A percentile compares a stretch with the other conserved stretches of the same genome.
Evolutionary conservation across 2,888 invertebrate genomes (phyloP).

Genomic region (Lapara coniferarum): DNA sequence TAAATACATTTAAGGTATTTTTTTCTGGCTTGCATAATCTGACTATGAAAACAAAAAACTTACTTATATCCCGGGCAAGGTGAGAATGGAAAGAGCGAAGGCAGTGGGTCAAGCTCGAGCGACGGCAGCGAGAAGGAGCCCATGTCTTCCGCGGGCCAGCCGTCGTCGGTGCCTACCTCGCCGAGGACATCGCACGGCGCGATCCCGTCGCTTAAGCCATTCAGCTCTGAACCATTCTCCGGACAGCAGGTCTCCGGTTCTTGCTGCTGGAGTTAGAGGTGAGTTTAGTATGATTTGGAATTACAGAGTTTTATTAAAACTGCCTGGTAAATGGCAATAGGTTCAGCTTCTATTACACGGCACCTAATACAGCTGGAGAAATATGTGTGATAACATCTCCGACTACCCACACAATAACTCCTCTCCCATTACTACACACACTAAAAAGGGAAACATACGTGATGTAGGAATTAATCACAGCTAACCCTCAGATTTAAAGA

Average conservation of each 20-base stretch:
- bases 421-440: too few relatives aligned
- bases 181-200: slow-evolving; percentile 67
- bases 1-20: too few relatives aligned
- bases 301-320: too few relatives aligned
- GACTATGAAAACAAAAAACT: slow-evolving; percentile 52
- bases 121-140: slow-evolving; percentile 92
- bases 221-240: slow-evolving; percentile 73
- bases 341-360: too few relatives aligned
- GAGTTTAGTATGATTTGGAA: neutral
- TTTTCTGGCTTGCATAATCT: too few relatives aligned
- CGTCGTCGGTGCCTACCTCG: slow-evolving; percentile 77
- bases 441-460: too few relatives aligned
- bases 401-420: too few relatives aligned
- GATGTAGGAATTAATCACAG: too few relatives aligned
- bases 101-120: slow-evolving; percentile 93
- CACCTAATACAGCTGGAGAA: too few relatives aligned
- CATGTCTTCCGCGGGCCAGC: slow-evolving; percentile 90
- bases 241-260: slow-evolving; percentile 76
- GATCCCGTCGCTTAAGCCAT: slow-evolving; percentile 64
- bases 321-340: too few relatives aligned
- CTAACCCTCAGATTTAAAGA: too few relatives aligned
- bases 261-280: slow-evolving; percentile 53
- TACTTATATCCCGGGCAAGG: slow-evolving; percentile 92
- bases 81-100: slow-evolving; percentile 93
- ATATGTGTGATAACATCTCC: too few relatives aligned